Base-by-base conservation (phyloP, 1,140 invertebrate genomes). In the Solenopsis invicta region DNA sequence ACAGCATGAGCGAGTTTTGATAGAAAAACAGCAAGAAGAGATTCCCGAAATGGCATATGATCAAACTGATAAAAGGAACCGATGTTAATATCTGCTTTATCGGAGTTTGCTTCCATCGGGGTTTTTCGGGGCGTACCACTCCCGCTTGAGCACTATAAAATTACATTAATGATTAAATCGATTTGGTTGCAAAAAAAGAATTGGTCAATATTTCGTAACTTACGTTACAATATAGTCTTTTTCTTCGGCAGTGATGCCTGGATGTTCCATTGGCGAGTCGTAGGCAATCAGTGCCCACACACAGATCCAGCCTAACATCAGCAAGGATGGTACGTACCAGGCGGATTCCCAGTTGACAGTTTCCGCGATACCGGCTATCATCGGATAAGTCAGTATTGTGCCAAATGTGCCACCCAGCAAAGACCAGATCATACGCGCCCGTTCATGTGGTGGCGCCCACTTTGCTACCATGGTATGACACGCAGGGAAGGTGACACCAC, bases 1-100 rank as follows among this genome's bases (percentile, higher is more conserved):
- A 94, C 82, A 97, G 96, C 88, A 97, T 97, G 92, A 99, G 96
- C 92, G 98, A 98, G 74, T 97, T 98, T 3, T 98, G 98, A 18
- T 98, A 97, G 77, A 97, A 97, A 91, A 97, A 97, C 85, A 99
- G 89, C 1, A 97, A 96, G 96, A 97, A 97, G 24, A 97, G 90
- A 90, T 97, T 97, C 48, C 97, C 97, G 86, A 97, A 97, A 88
- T 97, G 97, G 34, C 97, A 94, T 16, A 97, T 87, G 10, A 96
- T 90, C 85, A 97, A 94, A 0, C 96, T 96, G 92, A 97, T 95
- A 92, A 97, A 97, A 18, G 97, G 97, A 41, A 97, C 87, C 0
- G 97, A 97, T 0, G 96, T 95, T 4, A 96, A 88, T 34, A 97
- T 96, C 34, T 94, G 59, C 16, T 37, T n/a, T 0, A 93, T 9